Percentiles rank a stretch among this genome's conserved stretches.
These are phyloP conservation scores for Ageneiosus marmoratus DNA, from an alignment of 2,113 vertebrate genomes.

Conservation along the genomic window DNA sequence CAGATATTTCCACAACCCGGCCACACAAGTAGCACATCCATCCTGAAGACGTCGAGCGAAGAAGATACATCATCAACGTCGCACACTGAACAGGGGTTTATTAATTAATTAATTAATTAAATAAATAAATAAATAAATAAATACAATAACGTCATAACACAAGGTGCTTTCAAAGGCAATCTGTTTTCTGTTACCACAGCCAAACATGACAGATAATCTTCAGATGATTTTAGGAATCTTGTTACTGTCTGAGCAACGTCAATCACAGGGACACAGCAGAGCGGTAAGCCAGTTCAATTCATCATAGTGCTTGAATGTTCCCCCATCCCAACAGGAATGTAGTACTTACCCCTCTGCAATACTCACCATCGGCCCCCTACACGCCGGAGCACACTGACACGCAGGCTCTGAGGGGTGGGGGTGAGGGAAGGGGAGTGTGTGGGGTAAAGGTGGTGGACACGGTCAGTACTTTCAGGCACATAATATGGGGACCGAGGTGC, in stretches of 20 bases:
- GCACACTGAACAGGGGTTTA: background rate
- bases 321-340: conserved; percentile 24
- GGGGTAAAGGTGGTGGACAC: conserved; percentile 28
- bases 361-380: conserved; percentile 62
- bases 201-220: background rate
- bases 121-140: background rate
- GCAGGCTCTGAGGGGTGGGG: conserved; percentile 51
- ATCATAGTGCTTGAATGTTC: background rate
- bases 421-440: conserved; percentile 37
- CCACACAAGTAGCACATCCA: conserved; percentile 2
- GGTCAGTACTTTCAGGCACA: conserved; percentile 37
- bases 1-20: background rate
- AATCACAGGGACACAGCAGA: background rate
- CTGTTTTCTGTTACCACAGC: too few relatives aligned
- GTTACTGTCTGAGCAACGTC: background rate
- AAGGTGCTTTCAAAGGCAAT: too few relatives aligned
- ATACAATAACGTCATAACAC: too few relatives aligned
- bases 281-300: background rate
- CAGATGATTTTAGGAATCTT: background rate
- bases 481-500: background rate
- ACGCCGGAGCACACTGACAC: conserved; percentile 55
- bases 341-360: conserved; percentile 57
- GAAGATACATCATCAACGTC: too few relatives aligned
- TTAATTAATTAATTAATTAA: background rate
- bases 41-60: background rate